A percentile compares a stretch with the other conserved stretches of the same genome.
Conservation (phyloP, 2,113 vertebrate genomes). For the Apeltes quadracus region DNA sequence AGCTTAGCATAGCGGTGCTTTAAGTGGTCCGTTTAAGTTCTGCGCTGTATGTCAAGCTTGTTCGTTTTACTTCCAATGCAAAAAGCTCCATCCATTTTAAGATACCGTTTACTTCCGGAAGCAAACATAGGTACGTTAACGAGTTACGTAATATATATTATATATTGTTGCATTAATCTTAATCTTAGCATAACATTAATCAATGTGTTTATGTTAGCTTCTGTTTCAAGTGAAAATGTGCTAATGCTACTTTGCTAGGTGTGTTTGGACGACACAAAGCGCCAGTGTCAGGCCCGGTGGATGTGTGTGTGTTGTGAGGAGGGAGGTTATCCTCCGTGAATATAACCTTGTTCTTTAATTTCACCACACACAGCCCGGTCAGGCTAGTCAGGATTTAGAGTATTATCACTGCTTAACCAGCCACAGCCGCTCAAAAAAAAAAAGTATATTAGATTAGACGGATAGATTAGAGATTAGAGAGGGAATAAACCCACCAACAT, state of each 20-base stretch:
- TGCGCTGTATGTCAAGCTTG: too few relatives aligned
- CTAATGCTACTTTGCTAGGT: slow-evolving; percentile 12
- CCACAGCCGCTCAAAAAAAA: slow-evolving; percentile 61
- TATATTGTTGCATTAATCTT: too few relatives aligned
- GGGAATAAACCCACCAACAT: slow-evolving; percentile 64
- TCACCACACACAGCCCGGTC: slow-evolving; percentile 49
- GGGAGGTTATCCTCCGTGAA: slow-evolving; percentile 46
- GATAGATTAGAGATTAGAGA: slow-evolving; percentile 76
- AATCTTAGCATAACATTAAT: too few relatives aligned
- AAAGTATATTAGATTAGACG: slow-evolving; percentile 73
- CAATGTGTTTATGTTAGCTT: not conserved
- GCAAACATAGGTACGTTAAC: too few relatives aligned
- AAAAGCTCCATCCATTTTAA: too few relatives aligned
- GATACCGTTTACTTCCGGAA: too few relatives aligned
- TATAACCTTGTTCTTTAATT: slow-evolving; percentile 58
- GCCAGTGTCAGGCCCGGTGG: slow-evolving; percentile 9
- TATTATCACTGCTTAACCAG: slow-evolving; percentile 73
- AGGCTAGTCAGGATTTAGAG: slow-evolving; percentile 74
- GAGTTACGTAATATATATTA: too few relatives aligned
- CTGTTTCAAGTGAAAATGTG: slow-evolving; percentile 22
- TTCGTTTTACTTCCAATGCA: too few relatives aligned
- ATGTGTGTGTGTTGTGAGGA: slow-evolving; percentile 5
- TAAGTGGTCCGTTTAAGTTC: too few relatives aligned
- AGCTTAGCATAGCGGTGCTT: too few relatives aligned
- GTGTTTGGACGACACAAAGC: slow-evolving; percentile 8